Base-by-base conservation (phyloP, 2,113 vertebrate species). In the Vulpes vulpes region DNA sequence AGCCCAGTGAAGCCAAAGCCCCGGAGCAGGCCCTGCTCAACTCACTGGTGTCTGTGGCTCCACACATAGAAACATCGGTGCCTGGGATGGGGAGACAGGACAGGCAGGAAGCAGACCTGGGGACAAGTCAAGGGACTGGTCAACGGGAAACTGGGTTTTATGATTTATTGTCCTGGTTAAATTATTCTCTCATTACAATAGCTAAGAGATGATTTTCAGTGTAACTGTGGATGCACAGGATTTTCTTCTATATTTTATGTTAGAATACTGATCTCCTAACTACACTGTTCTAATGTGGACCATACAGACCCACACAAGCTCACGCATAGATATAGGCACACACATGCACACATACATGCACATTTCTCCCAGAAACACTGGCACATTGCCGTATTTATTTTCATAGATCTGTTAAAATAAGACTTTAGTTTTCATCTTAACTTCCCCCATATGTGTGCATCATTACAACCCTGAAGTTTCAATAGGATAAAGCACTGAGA, bases 61-160 rank as follows among this genome's bases (percentile, higher is more conserved):
- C 6, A 1, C 27, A 22, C 19, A 1, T 1, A 0, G 1, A 27
- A 64, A 12, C 0, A 0, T 3, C 0, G 1, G 55, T 3, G 32
- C 53, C 59, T 71, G 30, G 65, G 57, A 23, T 1, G 11, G 23
- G 4, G 35, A 76, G 4, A 53, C 22, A 25, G 35, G 43, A 38
- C 4, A 32, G 15, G 53, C 9, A 65, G 12, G 64, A 79, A 59
- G 64, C 16, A 30, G 64, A 74, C 43, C 35, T 8, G 35, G 5
- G 8, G 55, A 8, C 0, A 0, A 20, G 35, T 15, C 27, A 4
- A 53, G 11, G 51, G 38, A 35, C 10, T 1, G 4, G 19, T 20
- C 20, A 53, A 22, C 59, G 25, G 20, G 49, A 71, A 86, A 64
- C n/a, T 30, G 19, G 43, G 11, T 19, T 85, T 83, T 53, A 69